A percentile compares a stretch with the other conserved stretches of the same genome.
phyloP scores from a whole-genome alignment of 1,140 invertebrate genomes.

The Hypothenemus hampei region DNA sequence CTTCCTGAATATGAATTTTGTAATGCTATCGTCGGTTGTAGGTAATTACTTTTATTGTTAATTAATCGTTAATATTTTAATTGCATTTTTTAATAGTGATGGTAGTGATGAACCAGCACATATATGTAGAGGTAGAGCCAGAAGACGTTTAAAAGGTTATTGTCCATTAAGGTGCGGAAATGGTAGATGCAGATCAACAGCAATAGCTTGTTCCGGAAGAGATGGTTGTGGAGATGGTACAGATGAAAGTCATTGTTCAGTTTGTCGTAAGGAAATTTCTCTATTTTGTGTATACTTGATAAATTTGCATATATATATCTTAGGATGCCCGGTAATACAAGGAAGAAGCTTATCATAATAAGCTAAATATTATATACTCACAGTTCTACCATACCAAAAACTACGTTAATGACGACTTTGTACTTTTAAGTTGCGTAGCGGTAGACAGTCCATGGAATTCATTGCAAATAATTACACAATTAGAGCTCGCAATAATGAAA shows the following conservation, averaged over 20 bases:
- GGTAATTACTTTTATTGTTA: slow-evolving; percentile 7
- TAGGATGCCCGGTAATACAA: slow-evolving; percentile 53
- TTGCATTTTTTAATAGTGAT: slow-evolving; percentile 50
- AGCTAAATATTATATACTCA: slow-evolving; percentile 1
- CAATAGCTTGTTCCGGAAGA: slow-evolving; percentile 78
- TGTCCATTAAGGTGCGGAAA: slow-evolving; percentile 81
- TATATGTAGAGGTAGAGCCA: slow-evolving; percentile 54
- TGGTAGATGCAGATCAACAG: slow-evolving; percentile 78
- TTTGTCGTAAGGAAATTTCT: slow-evolving; percentile 68
- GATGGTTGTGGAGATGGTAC: slow-evolving; percentile 87
- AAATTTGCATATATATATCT: slow-evolving; percentile 37
- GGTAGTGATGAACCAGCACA: slow-evolving; percentile 76
- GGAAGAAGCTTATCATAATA: slow-evolving; percentile 37
- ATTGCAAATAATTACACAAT: too few relatives aligned
- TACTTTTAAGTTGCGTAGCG: too few relatives aligned
- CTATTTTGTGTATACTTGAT: background rate
- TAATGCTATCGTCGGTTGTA: slow-evolving; percentile 70
- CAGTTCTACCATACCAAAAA: slow-evolving; percentile 41
- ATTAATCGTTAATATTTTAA: background rate
- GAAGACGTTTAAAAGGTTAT: slow-evolving; percentile 41
- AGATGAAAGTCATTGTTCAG: slow-evolving; percentile 75
- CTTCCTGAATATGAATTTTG: slow-evolving; percentile 86
- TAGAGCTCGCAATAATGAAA: too few relatives aligned
- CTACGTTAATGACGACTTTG: slow-evolving; percentile 38
- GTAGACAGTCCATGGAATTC: too few relatives aligned